Conservation (phyloP, 2,888 invertebrate species). For the Bellardia pandia region DNA sequence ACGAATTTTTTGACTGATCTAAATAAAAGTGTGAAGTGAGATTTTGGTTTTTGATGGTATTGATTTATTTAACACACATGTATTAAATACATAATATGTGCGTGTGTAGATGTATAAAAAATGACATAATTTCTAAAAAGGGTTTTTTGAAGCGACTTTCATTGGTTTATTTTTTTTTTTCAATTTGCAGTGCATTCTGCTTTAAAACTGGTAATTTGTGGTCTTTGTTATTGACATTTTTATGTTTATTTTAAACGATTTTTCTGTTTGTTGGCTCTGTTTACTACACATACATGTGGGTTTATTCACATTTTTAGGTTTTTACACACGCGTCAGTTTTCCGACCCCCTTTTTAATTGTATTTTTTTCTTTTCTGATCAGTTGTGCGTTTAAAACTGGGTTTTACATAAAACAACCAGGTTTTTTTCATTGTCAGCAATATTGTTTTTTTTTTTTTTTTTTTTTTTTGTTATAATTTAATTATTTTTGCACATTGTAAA, state of each 20-base stretch:
- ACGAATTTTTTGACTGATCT: constrained; percentile 19
- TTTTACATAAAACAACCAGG: constrained; percentile 62
- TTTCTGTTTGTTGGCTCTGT: constrained; percentile 27
- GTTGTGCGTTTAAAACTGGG: constrained; percentile 58
- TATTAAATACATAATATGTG: background rate
- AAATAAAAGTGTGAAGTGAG: constrained; percentile 29
- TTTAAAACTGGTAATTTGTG: constrained; percentile 29
- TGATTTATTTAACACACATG: constrained; percentile 3
- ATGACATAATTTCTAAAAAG: constrained; percentile 51
- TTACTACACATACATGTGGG: constrained; percentile 43
- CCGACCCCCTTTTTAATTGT: constrained; percentile 61
- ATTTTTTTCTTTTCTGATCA: background rate
- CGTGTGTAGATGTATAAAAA: background rate
- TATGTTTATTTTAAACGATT: constrained; percentile 37
- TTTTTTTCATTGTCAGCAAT: constrained; percentile 69
- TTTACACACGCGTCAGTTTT: constrained; percentile 63
- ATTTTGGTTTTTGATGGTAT: constrained; percentile 14
- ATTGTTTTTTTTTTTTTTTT: background rate
- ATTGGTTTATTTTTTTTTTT: constrained; percentile 23
- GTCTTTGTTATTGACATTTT: constrained; percentile 56
- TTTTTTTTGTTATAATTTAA: constrained; percentile 10
- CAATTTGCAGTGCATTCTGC: constrained; percentile 4
- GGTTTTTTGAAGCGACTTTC: constrained; percentile 42
- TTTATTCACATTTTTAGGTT: constrained; percentile 69
- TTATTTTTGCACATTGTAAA: constrained; percentile 27